phyloP scores from a whole-genome alignment of 30 jellyfish, hydroid and myxozoan genomes.

The Morbakka virulenta region DNA sequence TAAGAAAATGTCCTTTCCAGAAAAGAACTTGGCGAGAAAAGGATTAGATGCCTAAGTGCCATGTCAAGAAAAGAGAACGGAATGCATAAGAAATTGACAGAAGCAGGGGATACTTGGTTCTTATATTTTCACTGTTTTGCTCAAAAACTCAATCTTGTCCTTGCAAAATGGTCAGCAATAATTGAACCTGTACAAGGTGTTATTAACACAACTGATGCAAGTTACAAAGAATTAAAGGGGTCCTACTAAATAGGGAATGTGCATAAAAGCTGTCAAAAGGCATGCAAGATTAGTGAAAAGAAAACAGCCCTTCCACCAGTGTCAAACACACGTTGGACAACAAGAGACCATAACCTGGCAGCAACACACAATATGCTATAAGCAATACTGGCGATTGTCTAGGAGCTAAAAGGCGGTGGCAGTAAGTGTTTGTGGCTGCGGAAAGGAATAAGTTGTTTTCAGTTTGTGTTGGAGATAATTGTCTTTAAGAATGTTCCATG shows the following conservation, averaged over 20 bases:
- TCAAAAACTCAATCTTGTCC: not conserved
- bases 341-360: not conserved
- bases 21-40: not conserved
- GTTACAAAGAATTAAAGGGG: not conserved
- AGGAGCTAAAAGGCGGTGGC: not conserved
- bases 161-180: no score
- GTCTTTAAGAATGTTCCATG: no score
- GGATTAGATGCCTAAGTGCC: not conserved
- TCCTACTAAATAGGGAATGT: not conserved
- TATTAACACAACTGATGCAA: not conserved
- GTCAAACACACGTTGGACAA: not conserved
- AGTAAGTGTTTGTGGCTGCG: not conserved
- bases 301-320: not conserved
- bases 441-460: not conserved
- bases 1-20: not conserved
- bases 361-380: not conserved
- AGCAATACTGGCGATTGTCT: not conserved
- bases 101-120: not conserved
- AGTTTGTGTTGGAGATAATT: no score
- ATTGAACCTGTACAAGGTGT: no score
- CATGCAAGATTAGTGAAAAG: not conserved
- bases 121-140: not conserved
- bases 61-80: not conserved
- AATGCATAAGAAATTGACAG: not conserved
- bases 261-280: not conserved